phyloP scores from a whole-genome alignment of 2,888 invertebrate species.

The Lobophora halterata region DNA sequence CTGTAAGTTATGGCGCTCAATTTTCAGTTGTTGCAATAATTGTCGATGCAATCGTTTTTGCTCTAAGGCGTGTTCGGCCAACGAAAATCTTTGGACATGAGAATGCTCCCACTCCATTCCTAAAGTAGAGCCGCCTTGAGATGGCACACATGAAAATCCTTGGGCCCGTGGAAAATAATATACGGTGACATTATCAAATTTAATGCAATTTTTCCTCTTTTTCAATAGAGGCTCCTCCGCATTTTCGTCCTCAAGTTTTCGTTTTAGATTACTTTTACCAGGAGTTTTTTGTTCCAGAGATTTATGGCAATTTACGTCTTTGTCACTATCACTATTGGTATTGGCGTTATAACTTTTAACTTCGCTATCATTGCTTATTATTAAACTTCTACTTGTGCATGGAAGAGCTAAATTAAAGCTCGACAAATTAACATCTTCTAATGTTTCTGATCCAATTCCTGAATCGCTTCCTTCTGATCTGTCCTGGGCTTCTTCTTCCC shows the following conservation, averaged over 20 bases:
- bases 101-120: conserved; percentile 92
- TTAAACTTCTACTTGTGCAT: conserved; percentile 49
- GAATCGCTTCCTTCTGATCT: conserved; percentile 92
- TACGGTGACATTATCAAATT: conserved; percentile 95
- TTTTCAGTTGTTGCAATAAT: conserved; percentile 86
- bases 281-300: conserved; percentile 43
- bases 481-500: conserved; percentile 82
- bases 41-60: conserved; percentile 93
- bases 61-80: conserved; percentile 94
- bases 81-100: conserved; percentile 88
- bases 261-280: conserved; percentile 84
- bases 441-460: conserved; percentile 88
- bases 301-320: conserved; percentile 34
- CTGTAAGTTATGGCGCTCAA: conserved; percentile 82
- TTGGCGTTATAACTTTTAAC: conserved; percentile 31
- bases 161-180: conserved; percentile 97
- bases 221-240: conserved; percentile 73
- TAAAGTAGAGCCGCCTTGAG: conserved; percentile 93
- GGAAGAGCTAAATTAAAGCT: conserved; percentile 60
- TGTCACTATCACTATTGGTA: conserved; percentile 33
- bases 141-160: conserved; percentile 95
- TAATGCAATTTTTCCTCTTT: conserved; percentile 89
- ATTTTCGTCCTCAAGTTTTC: conserved; percentile 72
- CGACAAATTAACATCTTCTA: conserved; percentile 77
- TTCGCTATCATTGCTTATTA: conserved; percentile 30